Conservation (phyloP, 2,888 invertebrate genomes). For the Chrysomela aeneicollis region DNA sequence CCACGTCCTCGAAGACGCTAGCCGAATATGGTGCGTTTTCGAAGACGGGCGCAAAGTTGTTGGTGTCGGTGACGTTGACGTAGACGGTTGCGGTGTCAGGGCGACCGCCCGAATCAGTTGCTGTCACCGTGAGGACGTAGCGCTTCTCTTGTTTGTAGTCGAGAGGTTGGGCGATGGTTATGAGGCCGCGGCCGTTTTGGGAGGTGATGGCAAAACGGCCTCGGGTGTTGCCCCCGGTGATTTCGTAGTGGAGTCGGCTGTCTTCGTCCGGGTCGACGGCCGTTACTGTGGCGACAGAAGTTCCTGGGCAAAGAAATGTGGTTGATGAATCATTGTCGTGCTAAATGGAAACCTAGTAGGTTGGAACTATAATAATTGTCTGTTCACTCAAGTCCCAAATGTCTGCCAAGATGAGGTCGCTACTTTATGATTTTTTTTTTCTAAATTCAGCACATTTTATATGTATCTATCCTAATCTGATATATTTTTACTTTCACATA, state of each 20-base stretch:
- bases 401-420: too few species aligned
- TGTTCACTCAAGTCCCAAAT: too few species aligned
- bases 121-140: conserved; percentile 85
- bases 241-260: conserved; percentile 79
- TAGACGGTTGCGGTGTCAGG: conserved; percentile 89
- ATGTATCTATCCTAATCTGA: too few species aligned
- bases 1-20: conserved; percentile 91
- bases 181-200: conserved; percentile 85
- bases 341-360: too few species aligned
- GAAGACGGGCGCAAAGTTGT: conserved; percentile 92
- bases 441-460: too few species aligned
- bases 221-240: conserved; percentile 83
- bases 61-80: conserved; percentile 93
- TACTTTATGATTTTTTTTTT: too few species aligned
- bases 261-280: conserved; percentile 93
- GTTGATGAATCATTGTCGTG: too few species aligned
- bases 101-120: conserved; percentile 88
- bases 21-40: conserved; percentile 93
- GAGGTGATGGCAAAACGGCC: conserved; percentile 90
- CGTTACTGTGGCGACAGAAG: conserved; percentile 86
- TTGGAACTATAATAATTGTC: too few species aligned
- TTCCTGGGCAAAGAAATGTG: conserved; percentile 62
- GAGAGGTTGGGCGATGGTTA: conserved; percentile 88
- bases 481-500: too few species aligned
- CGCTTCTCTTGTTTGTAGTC: conserved; percentile 93